Evolutionary conservation across 2,797 vertebrate genomes (phyloP).

Genomic region (Rhyacichthys aspro): DNA sequence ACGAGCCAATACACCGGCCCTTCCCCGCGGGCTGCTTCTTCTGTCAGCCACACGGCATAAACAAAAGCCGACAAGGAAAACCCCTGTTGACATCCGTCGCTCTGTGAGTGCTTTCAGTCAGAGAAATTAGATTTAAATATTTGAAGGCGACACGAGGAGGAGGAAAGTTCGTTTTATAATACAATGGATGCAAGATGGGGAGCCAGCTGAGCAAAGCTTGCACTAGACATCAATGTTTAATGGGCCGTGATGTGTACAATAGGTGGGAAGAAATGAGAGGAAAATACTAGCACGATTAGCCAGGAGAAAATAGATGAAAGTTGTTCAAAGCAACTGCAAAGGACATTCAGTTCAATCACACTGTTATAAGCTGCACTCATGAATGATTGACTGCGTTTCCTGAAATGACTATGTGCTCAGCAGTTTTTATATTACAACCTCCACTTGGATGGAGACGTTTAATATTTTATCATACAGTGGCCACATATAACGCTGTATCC

Average conservation of each 20-base stretch:
- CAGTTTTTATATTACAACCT: not conserved
- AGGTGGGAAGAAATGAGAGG: constrained; percentile 22
- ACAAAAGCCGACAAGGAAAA: constrained; percentile 47
- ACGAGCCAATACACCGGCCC: constrained; percentile 21
- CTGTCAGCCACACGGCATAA: constrained; percentile 32
- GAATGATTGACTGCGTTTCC: not conserved
- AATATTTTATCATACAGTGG: constrained; percentile 1
- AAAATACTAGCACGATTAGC: constrained; percentile 3
- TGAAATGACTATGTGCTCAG: not conserved
- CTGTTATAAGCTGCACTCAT: not conserved
- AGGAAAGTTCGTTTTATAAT: constrained; percentile 7
- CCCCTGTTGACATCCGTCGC: constrained; percentile 35
- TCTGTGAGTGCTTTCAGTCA: constrained; percentile 44
- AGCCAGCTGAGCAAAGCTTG: constrained; percentile 28
- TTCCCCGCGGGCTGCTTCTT: constrained; percentile 12
- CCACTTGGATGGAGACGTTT: not conserved
- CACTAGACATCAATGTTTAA: constrained; percentile 45
- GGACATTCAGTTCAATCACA: constrained; percentile 4
- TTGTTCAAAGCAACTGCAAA: not conserved
- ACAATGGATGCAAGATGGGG: constrained; percentile 16
- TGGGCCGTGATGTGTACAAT: constrained; percentile 26
- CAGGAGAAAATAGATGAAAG: not conserved
- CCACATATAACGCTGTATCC: not conserved
- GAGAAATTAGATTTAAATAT: constrained; percentile 53
- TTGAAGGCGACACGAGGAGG: constrained; percentile 34